phyloP scores from a whole-genome alignment of 2,113 vertebrate genomes.

The Gymnogyps californianus region DNA sequence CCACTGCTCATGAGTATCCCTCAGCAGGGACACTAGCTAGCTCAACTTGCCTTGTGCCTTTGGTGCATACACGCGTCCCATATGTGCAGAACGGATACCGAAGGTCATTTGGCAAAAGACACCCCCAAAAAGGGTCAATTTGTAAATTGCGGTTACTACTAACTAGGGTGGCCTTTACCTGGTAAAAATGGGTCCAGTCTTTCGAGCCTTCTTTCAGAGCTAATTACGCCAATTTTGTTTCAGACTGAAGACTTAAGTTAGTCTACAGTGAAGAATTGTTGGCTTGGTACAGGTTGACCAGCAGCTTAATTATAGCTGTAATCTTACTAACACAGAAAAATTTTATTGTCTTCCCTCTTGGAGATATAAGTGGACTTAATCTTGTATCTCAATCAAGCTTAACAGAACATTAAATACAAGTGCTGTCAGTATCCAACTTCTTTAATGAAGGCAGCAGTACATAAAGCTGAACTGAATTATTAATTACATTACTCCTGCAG shows the following conservation, averaged over 20 bases:
- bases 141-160: neutral
- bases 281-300: neutral
- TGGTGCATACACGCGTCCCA: neutral
- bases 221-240: neutral
- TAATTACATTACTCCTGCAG: slow-evolving; percentile 10
- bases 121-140: neutral
- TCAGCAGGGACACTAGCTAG: neutral
- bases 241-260: neutral
- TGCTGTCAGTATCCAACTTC: slow-evolving; percentile 15
- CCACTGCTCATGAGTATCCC: neutral
- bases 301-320: neutral
- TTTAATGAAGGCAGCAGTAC: slow-evolving; percentile 31
- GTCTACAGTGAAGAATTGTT: neutral
- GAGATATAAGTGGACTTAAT: neutral
- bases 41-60: neutral
- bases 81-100: accelerated
- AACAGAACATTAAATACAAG: slow-evolving; percentile 24
- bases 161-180: neutral
- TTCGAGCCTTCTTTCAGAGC: neutral
- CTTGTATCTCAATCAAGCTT: neutral
- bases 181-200: neutral
- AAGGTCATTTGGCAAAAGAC: neutral
- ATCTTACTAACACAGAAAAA: neutral
- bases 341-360: neutral
- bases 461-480: slow-evolving; percentile 45